phyloP scores from a whole-genome alignment of 2,113 vertebrate genomes.

The Peucedramus taeniatus region DNA sequence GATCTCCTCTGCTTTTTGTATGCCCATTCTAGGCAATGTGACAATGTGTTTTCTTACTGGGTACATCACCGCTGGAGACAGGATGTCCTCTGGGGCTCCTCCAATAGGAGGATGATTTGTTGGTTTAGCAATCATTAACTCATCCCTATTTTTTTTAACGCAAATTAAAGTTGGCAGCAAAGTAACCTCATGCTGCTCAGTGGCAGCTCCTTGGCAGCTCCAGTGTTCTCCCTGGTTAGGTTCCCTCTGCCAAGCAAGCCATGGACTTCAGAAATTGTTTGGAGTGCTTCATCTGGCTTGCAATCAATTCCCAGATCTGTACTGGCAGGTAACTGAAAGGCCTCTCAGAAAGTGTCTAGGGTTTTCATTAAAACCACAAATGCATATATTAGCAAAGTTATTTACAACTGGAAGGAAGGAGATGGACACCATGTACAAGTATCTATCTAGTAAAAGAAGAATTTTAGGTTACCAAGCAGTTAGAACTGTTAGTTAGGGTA shows the following conservation, averaged over 20 bases:
- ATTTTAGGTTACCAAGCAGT: neutral
- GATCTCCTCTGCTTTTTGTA: neutral
- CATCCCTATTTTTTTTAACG: neutral
- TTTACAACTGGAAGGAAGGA: neutral
- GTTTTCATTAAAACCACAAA: neutral
- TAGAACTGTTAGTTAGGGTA: neutral
- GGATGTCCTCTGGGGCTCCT: conserved; percentile 41
- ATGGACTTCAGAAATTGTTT: neutral
- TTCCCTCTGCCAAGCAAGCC: neutral
- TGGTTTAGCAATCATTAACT: conserved; percentile 56
- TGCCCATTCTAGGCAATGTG: neutral
- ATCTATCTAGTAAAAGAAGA: neutral
- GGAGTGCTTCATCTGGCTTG: neutral
- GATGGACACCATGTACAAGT: neutral
- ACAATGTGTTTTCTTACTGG: conserved; percentile 46
- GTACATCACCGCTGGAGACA: conserved; percentile 33
- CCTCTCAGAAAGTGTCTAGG: neutral
- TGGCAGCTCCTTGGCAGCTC: conserved; percentile 29
- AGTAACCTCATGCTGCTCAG: conserved; percentile 17
- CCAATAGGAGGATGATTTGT: conserved; percentile 54
- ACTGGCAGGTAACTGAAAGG: conserved; percentile 8
- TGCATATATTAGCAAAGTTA: neutral
- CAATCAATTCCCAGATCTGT: neutral
- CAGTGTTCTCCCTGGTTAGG: neutral
- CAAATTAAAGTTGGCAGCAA: conserved; percentile 3